phyloP scores from a whole-genome alignment of 1,140 invertebrate species.

The Leptopilina boulardi region DNA sequence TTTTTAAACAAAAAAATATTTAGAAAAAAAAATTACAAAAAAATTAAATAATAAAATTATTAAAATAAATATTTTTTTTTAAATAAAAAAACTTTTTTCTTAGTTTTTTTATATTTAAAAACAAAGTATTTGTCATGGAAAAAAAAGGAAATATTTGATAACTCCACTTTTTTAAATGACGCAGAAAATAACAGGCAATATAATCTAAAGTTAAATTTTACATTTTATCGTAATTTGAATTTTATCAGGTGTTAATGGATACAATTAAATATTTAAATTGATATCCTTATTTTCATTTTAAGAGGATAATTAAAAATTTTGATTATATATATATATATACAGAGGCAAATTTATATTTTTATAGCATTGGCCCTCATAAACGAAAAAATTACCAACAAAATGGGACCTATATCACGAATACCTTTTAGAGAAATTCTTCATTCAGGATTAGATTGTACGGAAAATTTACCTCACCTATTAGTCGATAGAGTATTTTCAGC shows the following conservation, averaged over 20 bases:
- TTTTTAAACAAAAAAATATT: no score
- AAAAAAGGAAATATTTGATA: background rate
- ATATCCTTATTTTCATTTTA: constrained; percentile 29
- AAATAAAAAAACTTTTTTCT: no score
- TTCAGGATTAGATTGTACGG: constrained; percentile 83
- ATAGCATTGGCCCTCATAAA: constrained; percentile 66
- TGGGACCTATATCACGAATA: constrained; percentile 74
- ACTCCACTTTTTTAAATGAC: background rate
- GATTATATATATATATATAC: no score
- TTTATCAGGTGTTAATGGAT: constrained; percentile 51
- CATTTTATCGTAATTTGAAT: background rate
- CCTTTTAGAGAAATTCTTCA: constrained; percentile 84
- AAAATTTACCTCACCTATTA: constrained; percentile 79
- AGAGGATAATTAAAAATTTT: constrained; percentile 10
- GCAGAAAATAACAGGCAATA: background rate
- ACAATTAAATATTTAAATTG: background rate
- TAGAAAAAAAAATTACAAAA: no score
- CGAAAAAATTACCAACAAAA: constrained; percentile 65
- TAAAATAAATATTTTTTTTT: no score
- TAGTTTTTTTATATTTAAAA: no score
- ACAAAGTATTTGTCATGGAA: no score
- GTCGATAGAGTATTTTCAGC: constrained; percentile 79
- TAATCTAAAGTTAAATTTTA: background rate
- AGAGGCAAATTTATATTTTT: no score
- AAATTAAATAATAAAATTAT: no score